Evolutionary conservation across 2,113 vertebrate species (phyloP), one percentile per base, ranked within the genome.

Genomic region (Oreocharis arfaki): DNA sequence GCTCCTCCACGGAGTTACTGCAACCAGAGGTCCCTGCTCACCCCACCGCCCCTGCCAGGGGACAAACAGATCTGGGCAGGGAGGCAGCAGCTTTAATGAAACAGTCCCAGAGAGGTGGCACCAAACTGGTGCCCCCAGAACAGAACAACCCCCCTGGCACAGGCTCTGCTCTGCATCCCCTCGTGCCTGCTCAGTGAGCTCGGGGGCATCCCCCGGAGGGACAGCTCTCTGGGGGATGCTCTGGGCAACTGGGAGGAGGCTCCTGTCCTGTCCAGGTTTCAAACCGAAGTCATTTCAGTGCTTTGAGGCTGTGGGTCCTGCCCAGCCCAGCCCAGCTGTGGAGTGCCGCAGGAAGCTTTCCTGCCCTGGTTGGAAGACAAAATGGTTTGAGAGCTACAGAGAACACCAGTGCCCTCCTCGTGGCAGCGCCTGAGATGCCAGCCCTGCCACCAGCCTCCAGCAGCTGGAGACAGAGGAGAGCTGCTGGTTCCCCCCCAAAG

Each of bases 171-270:
- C 46, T 1, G 1, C n/a, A 32, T 5, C 15, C 42, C 49, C 64
- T 70, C 0, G 0, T 16, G 8, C 19, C 44, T 64, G 28, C 59
- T 59, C 1, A 0, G 3, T 1, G 7, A n/a, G 33, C 30, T 8
- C 46, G 39, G 18, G 32, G 35, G 3, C 73, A 64, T 32, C 49
- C 27, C 30, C 81, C 5, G 4, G 16, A 1, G 5, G 15, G 27
- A 17, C 3, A 12, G 9, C 24, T 26, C 39, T 26, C 41, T 79
- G 56, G 5, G 0, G 46, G 37, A 8, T 59, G 47, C 33, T 71
- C 44, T 63, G 21, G 20, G 57, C 28, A 35, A 8, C 7, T 10
- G 27, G 17, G 32, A 76, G 28, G 53, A 50, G 35, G 27, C 44
- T 22, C 16, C 33, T 85, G 53, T 35, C 75, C n/a, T 30, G 1